Conservation (phyloP, 2,888 invertebrate genomes). For the Zhuqinia jingwanae region DNA sequence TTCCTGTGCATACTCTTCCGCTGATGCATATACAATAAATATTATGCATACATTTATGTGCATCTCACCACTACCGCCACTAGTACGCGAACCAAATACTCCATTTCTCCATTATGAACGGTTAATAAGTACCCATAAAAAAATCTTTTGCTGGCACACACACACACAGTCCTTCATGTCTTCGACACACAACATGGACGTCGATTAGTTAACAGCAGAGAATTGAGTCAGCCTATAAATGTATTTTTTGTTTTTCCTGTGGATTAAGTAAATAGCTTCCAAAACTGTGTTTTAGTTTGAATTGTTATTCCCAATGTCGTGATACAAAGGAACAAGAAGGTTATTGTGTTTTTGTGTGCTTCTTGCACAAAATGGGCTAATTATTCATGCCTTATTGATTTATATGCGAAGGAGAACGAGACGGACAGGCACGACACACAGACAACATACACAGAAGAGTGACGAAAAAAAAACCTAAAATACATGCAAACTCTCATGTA, state of each 20-base stretch:
- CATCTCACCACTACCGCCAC: background rate
- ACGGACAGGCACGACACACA: constrained; percentile 34
- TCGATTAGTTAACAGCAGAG: background rate
- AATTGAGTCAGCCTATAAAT: too few relatives aligned
- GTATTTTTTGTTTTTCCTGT: constrained; percentile 17
- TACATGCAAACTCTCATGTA: too few relatives aligned
- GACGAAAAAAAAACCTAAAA: too few relatives aligned
- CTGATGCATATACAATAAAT: background rate
- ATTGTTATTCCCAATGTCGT: background rate
- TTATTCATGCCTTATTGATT: constrained; percentile 65
- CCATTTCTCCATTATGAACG: constrained; percentile 67
- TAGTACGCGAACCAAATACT: constrained; percentile 37
- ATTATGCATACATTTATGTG: too few relatives aligned
- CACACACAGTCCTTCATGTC: constrained; percentile 21
- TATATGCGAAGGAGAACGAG: background rate
- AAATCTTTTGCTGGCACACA: constrained; percentile 19
- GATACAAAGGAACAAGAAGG: background rate
- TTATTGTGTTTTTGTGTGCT: constrained; percentile 14
- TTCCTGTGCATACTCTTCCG: background rate
- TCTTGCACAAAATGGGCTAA: constrained; percentile 52
- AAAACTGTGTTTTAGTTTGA: too few relatives aligned
- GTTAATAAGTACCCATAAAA: constrained; percentile 64
- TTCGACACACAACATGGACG: constrained; percentile 7
- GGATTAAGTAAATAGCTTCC: background rate
- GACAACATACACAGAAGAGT: too few relatives aligned